Evolutionary conservation across 2,888 invertebrate genomes (phyloP).

Genomic region (Ephialtes manifestator): DNA sequence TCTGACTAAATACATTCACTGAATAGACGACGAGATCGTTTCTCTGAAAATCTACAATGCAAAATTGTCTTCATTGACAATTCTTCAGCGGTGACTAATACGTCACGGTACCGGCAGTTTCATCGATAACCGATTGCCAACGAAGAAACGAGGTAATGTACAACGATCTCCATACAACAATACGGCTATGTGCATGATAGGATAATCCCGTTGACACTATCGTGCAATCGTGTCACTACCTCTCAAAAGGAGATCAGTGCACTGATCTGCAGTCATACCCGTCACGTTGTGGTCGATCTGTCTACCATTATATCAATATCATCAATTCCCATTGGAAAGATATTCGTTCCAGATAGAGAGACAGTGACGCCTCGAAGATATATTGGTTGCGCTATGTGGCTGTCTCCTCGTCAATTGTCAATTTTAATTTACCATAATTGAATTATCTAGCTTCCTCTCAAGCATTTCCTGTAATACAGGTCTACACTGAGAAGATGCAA

Average conservation of each 20-base stretch:
- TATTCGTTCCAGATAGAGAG: not conserved
- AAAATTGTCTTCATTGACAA: slow-evolving; percentile 4
- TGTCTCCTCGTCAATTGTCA: slow-evolving; percentile 14
- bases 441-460: no score
- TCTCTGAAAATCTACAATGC: not conserved
- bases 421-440: not conserved
- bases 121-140: not conserved
- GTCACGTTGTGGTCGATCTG: not conserved
- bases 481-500: not conserved
- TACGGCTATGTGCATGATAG: not conserved
- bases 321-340: slow-evolving; percentile 20
- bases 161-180: slow-evolving; percentile 1
- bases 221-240: slow-evolving; percentile 25
- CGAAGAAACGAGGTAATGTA: not conserved
- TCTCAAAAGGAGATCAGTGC: slow-evolving; percentile 20
- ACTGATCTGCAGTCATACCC: not conserved
- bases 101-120: not conserved
- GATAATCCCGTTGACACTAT: slow-evolving; percentile 20
- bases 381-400: not conserved
- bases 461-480: no score
- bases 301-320: slow-evolving; percentile 2
- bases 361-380: not conserved
- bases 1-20: not conserved
- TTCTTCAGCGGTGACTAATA: not conserved
- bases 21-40: not conserved